Conservation (phyloP, 2,797 vertebrate genomes). For the Lepus oiostolus region DNA sequence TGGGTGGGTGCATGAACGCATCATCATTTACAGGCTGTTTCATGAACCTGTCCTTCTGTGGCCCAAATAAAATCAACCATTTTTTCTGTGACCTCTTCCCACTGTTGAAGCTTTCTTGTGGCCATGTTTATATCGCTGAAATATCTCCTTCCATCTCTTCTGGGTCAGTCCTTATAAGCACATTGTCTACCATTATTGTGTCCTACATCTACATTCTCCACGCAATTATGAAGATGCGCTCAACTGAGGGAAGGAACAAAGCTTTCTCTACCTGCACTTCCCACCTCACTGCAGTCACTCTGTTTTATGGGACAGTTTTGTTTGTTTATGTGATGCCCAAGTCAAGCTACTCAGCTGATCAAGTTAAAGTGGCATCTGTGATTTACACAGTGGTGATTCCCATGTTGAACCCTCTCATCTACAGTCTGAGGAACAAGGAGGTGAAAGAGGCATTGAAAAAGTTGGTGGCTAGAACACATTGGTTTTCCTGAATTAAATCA, state of each 20-base stretch:
- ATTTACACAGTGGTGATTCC: constrained; percentile 84
- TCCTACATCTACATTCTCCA: constrained; percentile 78
- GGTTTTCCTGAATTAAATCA: constrained; percentile 43
- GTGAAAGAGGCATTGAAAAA: constrained; percentile 78
- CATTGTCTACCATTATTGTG: constrained; percentile 74
- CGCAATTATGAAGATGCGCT: constrained; percentile 73
- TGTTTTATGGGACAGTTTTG: constrained; percentile 82
- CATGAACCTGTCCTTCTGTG: constrained; percentile 80
- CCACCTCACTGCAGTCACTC: constrained; percentile 79
- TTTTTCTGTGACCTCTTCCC: constrained; percentile 85
- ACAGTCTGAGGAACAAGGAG: constrained; percentile 85
- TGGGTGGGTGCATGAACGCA: constrained; percentile 77
- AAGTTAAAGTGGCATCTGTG: constrained; percentile 83
- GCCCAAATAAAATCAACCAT: constrained; percentile 83
- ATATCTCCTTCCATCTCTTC: constrained; percentile 79
- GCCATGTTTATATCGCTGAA: constrained; percentile 77
- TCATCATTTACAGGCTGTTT: constrained; percentile 71
- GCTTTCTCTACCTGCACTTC: constrained; percentile 81
- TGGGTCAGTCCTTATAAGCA: constrained; percentile 77
- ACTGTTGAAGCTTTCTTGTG: constrained; percentile 81
- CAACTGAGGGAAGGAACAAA: constrained; percentile 77
- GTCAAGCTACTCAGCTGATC: constrained; percentile 77
- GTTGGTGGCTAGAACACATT: constrained; percentile 41
- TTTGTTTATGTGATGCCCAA: constrained; percentile 84
- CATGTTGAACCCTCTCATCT: constrained; percentile 86